These are phyloP conservation scores for Octopus sinensis DNA, from an alignment of 1,140 invertebrate species.

Conservation along the genomic window DNA sequence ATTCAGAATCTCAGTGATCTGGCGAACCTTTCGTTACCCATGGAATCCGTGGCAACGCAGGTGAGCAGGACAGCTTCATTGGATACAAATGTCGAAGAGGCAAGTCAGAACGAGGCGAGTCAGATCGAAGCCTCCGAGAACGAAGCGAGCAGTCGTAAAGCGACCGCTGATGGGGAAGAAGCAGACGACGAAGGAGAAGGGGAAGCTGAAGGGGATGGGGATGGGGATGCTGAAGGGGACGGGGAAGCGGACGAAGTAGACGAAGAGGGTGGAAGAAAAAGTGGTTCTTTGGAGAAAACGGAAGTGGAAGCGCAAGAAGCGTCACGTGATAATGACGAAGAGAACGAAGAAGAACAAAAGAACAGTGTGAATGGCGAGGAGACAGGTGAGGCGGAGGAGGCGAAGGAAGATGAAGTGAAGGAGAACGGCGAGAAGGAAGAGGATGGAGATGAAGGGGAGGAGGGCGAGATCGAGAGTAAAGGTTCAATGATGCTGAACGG, in stretches of 20 bases:
- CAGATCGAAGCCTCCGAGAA: too few relatives aligned
- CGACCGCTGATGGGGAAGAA: slow-evolving; percentile 7
- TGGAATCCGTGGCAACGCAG: too few relatives aligned
- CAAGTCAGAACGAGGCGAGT: too few relatives aligned
- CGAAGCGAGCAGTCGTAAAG: background rate
- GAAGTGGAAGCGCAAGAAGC: background rate
- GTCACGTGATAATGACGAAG: background rate
- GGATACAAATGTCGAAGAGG: too few relatives aligned
- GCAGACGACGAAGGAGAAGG: background rate
- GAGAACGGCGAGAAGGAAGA: background rate
- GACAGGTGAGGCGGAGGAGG: background rate
- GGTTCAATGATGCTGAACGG: too few relatives aligned
- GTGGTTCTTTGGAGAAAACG: background rate
- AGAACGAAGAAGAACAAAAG: background rate
- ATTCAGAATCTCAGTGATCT: too few relatives aligned
- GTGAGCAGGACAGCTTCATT: too few relatives aligned
- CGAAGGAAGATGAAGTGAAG: background rate
- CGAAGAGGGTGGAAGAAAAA: background rate
- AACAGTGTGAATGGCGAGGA: too few relatives aligned
- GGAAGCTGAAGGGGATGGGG: background rate
- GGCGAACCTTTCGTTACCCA: too few relatives aligned
- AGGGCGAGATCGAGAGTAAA: too few relatives aligned
- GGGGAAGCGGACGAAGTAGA: background rate
- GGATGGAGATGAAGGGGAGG: background rate
- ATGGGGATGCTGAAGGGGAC: background rate